Conservation (phyloP, 2,888 invertebrate genomes). For the Calameuta filiformis region DNA sequence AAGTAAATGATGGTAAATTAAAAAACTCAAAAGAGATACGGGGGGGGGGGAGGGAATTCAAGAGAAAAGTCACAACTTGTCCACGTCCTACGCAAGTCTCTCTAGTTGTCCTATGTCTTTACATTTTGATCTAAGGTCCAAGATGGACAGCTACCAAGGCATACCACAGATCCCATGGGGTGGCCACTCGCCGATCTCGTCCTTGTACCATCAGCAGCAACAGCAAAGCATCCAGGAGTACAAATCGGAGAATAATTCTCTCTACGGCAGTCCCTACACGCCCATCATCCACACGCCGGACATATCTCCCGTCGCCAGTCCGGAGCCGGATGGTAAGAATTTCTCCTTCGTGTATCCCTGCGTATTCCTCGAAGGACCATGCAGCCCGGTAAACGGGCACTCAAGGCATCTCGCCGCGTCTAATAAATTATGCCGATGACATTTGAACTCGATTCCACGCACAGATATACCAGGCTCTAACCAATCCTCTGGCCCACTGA, state of each 20-base stretch:
- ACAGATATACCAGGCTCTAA: background rate
- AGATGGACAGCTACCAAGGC: constrained; percentile 64
- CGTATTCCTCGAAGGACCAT: too few species aligned
- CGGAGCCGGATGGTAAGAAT: constrained; percentile 77
- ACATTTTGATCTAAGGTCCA: constrained; percentile 47
- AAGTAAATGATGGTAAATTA: too few species aligned
- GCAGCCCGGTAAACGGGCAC: too few species aligned
- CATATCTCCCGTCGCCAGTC: constrained; percentile 85
- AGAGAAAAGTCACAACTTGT: too few species aligned
- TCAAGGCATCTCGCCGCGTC: background rate
- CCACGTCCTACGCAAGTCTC: too few species aligned
- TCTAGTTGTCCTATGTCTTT: too few species aligned
- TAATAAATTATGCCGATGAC: background rate
- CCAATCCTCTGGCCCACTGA: too few species aligned
- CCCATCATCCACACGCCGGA: constrained; percentile 81
- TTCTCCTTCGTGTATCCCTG: background rate
- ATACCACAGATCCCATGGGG: constrained; percentile 64
- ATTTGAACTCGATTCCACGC: constrained; percentile 2
- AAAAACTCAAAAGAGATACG: too few species aligned
- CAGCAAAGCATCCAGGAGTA: constrained; percentile 61
- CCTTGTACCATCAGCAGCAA: constrained; percentile 65
- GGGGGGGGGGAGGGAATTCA: too few species aligned
- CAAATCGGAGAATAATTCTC: constrained; percentile 64
- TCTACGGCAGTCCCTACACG: constrained; percentile 64
- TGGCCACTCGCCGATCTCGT: constrained; percentile 64